Conservation (phyloP, 2,797 vertebrate species). For the Gambusia yucatana region DNA sequence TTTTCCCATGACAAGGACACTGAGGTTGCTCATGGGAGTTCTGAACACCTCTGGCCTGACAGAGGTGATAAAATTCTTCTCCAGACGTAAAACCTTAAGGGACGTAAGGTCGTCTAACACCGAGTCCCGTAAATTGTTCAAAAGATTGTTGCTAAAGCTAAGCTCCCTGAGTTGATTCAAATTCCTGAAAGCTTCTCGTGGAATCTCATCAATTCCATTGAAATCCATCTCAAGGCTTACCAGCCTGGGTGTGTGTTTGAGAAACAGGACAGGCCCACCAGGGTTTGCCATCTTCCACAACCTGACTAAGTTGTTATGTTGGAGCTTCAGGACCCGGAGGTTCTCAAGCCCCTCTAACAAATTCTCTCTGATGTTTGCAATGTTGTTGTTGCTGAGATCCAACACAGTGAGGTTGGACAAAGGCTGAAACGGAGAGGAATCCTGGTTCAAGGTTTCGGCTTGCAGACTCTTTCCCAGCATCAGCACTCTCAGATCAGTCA, state of each 20-base stretch:
- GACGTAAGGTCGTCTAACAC: conserved; percentile 85
- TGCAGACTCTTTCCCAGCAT: conserved; percentile 84
- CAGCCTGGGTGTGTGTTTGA: conserved; percentile 80
- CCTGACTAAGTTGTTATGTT: conserved; percentile 95
- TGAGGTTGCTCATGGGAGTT: conserved; percentile 82
- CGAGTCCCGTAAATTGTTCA: conserved; percentile 82
- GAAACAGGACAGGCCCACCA: conserved; percentile 88
- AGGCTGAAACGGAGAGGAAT: conserved; percentile 86
- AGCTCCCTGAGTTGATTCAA: conserved; percentile 81
- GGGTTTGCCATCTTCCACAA: conserved; percentile 91
- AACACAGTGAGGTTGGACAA: conserved; percentile 85
- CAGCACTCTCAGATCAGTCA: conserved; percentile 84
- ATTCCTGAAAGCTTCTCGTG: conserved; percentile 79
- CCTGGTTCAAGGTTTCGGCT: conserved; percentile 71
- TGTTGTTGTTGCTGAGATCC: conserved; percentile 96
- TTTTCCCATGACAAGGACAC: conserved; percentile 82
- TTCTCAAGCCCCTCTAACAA: conserved; percentile 83
- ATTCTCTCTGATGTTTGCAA: conserved; percentile 86
- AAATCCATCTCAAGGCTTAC: conserved; percentile 84
- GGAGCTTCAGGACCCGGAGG: conserved; percentile 87
- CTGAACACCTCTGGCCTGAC: conserved; percentile 86
- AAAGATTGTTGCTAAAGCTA: conserved; percentile 85
- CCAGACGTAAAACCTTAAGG: conserved; percentile 81
- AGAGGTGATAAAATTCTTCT: conserved; percentile 91
- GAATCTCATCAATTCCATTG: conserved; percentile 94